Evolutionary conservation across 2,797 vertebrate genomes (phyloP).

Genomic region (Cirrhinus molitorella): DNA sequence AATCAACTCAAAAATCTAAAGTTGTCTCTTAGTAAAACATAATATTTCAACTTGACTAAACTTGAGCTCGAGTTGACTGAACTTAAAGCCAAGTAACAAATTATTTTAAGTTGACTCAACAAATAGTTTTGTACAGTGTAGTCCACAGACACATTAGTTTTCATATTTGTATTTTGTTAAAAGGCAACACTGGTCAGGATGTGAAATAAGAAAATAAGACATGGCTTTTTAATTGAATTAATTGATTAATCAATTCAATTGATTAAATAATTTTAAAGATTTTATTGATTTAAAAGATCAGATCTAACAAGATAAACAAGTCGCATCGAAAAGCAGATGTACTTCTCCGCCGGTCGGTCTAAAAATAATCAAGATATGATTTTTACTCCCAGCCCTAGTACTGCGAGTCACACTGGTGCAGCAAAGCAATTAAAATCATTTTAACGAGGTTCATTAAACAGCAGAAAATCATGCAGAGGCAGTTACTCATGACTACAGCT

Average conservation of each 20-base stretch:
- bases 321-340: background rate
- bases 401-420: background rate
- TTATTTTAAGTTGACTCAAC: no score
- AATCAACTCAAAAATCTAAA: no score
- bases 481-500: background rate
- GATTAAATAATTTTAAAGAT: no score
- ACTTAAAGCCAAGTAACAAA: no score
- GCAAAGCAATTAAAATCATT: background rate
- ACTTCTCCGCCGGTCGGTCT: background rate
- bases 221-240: no score
- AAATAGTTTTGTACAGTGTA: no score
- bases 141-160: background rate
- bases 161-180: background rate
- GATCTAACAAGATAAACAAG: no score
- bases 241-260: no score
- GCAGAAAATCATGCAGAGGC: slow-evolving; percentile 15
- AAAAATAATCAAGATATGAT: background rate
- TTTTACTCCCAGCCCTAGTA: background rate
- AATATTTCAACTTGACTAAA: no score
- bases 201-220: background rate
- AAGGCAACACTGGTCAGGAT: background rate
- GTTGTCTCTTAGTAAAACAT: no score
- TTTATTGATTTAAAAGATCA: background rate
- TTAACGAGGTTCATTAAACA: slow-evolving; percentile 13
- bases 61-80: no score